Conservation (phyloP, 2,797 vertebrate genomes). For the Xiphophorus birchmanni region DNA sequence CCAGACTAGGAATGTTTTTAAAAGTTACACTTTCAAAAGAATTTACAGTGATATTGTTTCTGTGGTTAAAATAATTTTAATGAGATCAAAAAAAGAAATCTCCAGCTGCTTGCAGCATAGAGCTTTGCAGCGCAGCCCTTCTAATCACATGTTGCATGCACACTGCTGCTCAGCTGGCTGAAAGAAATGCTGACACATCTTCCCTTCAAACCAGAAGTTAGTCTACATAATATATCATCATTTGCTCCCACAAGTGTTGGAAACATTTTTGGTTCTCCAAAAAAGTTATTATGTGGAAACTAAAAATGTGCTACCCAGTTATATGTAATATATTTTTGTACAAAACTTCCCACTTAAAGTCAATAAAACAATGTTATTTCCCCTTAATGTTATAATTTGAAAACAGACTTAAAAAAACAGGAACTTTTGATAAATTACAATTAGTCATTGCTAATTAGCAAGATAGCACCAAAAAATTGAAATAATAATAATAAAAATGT, state of each 20-base stretch:
- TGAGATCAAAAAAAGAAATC: neutral
- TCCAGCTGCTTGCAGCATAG: neutral
- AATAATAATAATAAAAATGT: neutral
- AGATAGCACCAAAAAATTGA: neutral
- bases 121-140: neutral
- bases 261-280: neutral
- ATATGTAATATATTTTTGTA: neutral
- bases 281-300: neutral
- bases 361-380: too few relatives aligned
- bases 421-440: neutral
- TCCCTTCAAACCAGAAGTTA: neutral
- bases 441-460: neutral
- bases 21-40: neutral
- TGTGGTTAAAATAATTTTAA: neutral
- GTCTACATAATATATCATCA: neutral
- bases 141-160: neutral
- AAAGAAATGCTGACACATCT: neutral
- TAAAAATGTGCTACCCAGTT: neutral
- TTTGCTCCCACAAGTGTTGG: neutral
- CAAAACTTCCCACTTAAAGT: neutral
- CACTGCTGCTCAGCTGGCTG: neutral
- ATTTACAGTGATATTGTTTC: neutral
- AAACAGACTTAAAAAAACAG: neutral
- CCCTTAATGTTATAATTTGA: neutral
- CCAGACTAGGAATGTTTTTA: neutral